Base-by-base conservation (phyloP, 2,888 invertebrate genomes). In the Philereme vetulata region DNA sequence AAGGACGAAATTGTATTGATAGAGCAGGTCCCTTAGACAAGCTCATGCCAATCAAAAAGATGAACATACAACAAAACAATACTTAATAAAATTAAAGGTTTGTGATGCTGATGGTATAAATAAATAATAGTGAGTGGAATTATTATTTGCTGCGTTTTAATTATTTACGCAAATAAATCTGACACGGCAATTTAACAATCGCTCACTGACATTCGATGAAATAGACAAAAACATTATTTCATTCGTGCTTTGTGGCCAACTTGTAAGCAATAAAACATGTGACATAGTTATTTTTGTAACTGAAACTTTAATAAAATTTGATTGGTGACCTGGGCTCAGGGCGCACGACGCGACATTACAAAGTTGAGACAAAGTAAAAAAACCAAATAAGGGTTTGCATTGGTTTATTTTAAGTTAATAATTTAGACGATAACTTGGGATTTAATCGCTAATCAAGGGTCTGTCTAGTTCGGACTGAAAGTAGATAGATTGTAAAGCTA, bases 211-310 rank as follows among this genome's bases (percentile, higher is more conserved):
- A 54, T 54, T 62, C 38, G 54, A 62, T 34, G 0, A 9, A 52
- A 6, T 6, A 9, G 10, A 56, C 44, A 46, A 52, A 50, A 47
- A 53, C 43, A 11, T 10, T 52, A 61, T 56, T 48, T 47, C 34
- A 48, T 48, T 57, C 36, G n/a, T 56, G 43, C 51, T 45, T 36
- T 53, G 53, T 34, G 49, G 56, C 42, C 36, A 36, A 55, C 56
- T 46, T 53, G 43, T 35, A 34, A 43, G 49, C 3, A 2, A 21
- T 60, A 40, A 50, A 49, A 34, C 5, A 5, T 55, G 58, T 50
- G 57, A 52, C 51, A 56, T 42, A 49, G 55, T 53, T 61, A 56
- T 58, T 56, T 52, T 45, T 55, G 51, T 52, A 54, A 63, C 54
- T 33, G 10, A 46, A 52, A 32, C 8, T 34, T 52, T 56, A 49